phyloP scores from a whole-genome alignment of 37 sponge, comb jelly and placozoan species.

The Theonella swinhoei region DNA sequence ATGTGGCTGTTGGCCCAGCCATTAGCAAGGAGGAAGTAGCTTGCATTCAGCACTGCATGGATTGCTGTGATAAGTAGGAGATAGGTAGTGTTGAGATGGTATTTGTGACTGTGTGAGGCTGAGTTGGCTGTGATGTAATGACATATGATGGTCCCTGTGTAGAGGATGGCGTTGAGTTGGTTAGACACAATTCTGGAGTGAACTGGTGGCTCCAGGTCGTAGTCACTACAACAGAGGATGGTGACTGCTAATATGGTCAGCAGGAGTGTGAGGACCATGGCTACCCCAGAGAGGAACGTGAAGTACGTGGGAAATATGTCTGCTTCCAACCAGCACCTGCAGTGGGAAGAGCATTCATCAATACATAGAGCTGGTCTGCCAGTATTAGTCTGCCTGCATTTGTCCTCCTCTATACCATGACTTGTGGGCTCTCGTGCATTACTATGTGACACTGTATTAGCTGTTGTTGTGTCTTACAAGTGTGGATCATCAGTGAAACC shows the following conservation, averaged over 20 bases:
- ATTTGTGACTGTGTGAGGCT: background rate
- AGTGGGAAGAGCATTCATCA: background rate
- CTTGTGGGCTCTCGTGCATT: too few species aligned
- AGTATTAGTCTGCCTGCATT: too few species aligned
- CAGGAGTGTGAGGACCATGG: background rate
- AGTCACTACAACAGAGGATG: slow-evolving; percentile 38
- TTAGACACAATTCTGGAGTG: background rate
- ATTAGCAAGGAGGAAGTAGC: slow-evolving; percentile 20
- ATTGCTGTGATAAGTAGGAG: background rate
- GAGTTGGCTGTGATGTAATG: slow-evolving; percentile 22
- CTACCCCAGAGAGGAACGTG: slow-evolving; percentile 22
- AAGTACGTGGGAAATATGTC: slow-evolving; percentile 31
- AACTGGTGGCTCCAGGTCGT: background rate
- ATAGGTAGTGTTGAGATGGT: background rate
- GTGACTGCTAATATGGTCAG: background rate
- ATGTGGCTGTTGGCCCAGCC: slow-evolving; percentile 9
- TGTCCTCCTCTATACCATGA: too few species aligned
- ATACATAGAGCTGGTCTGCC: background rate
- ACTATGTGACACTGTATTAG: too few species aligned
- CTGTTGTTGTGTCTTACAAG: slow-evolving; percentile 7
- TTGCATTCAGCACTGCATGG: background rate
- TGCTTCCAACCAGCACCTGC: slow-evolving; percentile 50
- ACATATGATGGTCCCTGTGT: background rate
- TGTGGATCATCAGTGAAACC: background rate
- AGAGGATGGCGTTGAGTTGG: background rate